Evolutionary conservation across 2,113 vertebrate species (phyloP), one percentile per base, ranked within the genome.

Genomic region (Anoura caudifer): DNA sequence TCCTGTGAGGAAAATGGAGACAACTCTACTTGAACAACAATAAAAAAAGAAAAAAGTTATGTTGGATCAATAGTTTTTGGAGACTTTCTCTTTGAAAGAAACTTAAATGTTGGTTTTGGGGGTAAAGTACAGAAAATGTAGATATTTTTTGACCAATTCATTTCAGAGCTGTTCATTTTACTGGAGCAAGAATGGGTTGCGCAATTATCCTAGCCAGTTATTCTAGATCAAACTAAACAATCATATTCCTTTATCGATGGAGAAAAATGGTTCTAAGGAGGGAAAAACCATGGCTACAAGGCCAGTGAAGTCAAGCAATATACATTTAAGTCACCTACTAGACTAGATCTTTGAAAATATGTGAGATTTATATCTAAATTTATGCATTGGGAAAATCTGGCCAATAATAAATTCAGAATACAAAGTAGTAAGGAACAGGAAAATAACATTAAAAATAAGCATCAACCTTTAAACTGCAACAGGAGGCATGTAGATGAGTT

Each of bases 401-500:
- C 61, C 91, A 95, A 94, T 95, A 96, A 97, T 96, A 95, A 97
- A 96, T 96, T 96, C 50, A 90, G 73, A 93, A 97, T 56, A 59
- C 75, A 95, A 6, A 94, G 96, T 84, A 96, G 93, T 96, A 96
- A 97, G 94, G 75, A 95, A 56, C 43, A 96, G 69, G 82, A 94
- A 98, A 97, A 96, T 95, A 97, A 96, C 97, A 96, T 94, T 97
- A 95, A 97, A 97, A 96, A 91, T 96, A 95, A 97, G 83, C 89
- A 96, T 89, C 95, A 96, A 63, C 76, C 7, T 36, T 93, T 96
- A 97, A 97, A 95, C n/a, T 91, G 88, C 75, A 96, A 91, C 91
- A 91, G 70, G 93, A 96, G 96, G n/a, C 61, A 97, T 90, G n/a
- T 45, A 96, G 97, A 97, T 72, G 88, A 96, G 89, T 80, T 93